phyloP scores from a whole-genome alignment of 2,888 invertebrate genomes.

The Stratiomys singularior region DNA sequence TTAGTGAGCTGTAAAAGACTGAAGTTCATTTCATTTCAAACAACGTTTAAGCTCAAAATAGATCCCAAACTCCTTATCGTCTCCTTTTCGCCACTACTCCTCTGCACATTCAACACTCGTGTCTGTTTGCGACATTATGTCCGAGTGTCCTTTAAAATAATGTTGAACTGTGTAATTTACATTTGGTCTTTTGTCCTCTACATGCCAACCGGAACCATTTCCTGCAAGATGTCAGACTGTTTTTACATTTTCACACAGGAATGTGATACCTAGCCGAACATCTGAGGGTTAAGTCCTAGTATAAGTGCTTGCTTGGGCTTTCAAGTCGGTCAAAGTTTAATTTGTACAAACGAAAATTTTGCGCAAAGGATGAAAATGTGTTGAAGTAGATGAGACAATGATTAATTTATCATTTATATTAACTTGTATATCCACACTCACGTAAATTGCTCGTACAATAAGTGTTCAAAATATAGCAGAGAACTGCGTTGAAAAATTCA shows the following conservation, averaged over 20 bases:
- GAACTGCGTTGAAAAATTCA: too few species aligned
- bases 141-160: slow-evolving; percentile 9
- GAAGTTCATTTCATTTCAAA: slow-evolving; percentile 30
- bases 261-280: neutral
- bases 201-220: slow-evolving; percentile 10
- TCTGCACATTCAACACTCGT: too few species aligned
- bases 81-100: too few species aligned
- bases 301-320: neutral
- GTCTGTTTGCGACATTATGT: neutral
- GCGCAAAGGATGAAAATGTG: too few species aligned
- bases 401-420: too few species aligned
- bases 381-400: too few species aligned
- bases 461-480: too few species aligned
- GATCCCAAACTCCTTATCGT: neutral
- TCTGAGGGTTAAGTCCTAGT: neutral
- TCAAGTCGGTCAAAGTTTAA: too few species aligned
- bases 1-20: slow-evolving; percentile 39
- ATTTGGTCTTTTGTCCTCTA: slow-evolving; percentile 28
- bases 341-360: too few species aligned
- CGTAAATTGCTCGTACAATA: too few species aligned
- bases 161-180: slow-evolving; percentile 39
- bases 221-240: slow-evolving; percentile 5
- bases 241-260: slow-evolving; percentile 9
- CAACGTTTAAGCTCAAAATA: neutral
- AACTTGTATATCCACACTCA: too few species aligned